These are phyloP conservation scores for Dryadula phaetusa DNA, from an alignment of 2,888 invertebrate species.

Conservation along the genomic window DNA sequence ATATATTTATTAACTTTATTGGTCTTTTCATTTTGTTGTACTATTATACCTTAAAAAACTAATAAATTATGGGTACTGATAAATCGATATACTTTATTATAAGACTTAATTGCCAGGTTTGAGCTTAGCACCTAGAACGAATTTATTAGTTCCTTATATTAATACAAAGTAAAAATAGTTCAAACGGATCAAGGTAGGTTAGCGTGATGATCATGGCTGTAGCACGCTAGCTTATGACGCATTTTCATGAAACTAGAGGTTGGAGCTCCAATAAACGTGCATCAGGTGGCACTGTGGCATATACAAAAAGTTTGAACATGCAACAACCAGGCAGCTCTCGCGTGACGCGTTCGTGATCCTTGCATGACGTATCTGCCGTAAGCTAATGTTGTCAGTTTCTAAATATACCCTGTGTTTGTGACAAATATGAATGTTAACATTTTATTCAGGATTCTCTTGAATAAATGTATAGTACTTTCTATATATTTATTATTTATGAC, in stretches of 20 bases:
- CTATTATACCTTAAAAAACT: not conserved
- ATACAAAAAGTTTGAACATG: conserved; percentile 43
- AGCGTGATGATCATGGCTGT: conserved; percentile 16
- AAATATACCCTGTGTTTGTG: conserved; percentile 20
- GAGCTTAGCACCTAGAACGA: not conserved
- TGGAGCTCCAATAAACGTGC: conserved; percentile 21
- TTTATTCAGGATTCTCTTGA: too few relatives aligned
- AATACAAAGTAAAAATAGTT: conserved; percentile 4
- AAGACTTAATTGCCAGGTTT: not conserved
- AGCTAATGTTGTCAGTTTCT: conserved; percentile 43
- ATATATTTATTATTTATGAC: too few relatives aligned
- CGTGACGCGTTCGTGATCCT: conserved; percentile 63
- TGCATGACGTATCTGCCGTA: conserved; percentile 53
- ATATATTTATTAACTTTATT: conserved; percentile 29
- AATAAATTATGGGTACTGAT: not conserved
- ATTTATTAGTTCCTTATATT: not conserved
- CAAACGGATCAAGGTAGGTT: not conserved
- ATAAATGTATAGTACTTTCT: too few relatives aligned
- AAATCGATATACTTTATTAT: not conserved
- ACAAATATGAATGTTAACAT: not conserved
- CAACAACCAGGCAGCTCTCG: conserved; percentile 51
- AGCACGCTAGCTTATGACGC: conserved; percentile 28
- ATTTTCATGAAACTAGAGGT: conserved; percentile 27
- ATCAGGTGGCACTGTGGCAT: conserved; percentile 20
- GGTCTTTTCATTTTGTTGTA: not conserved